phyloP scores from a whole-genome alignment of 2,797 vertebrate genomes.

The Varecia variegata region DNA sequence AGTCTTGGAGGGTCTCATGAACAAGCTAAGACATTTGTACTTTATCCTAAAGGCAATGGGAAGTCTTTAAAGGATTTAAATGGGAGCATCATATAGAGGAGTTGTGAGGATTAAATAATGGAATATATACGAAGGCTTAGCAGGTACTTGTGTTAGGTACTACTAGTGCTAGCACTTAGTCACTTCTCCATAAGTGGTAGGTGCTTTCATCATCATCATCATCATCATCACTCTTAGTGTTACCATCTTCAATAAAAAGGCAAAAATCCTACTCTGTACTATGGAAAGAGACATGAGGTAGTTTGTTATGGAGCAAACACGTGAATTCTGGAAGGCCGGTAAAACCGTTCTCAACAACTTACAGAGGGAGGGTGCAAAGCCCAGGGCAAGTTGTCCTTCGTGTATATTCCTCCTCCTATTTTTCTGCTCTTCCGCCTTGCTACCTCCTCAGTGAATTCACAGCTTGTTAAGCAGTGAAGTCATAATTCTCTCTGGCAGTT shows the following conservation, averaged over 20 bases:
- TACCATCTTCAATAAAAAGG: not conserved
- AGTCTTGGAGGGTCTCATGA: not conserved
- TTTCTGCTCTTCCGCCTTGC: not conserved
- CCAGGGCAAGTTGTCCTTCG: not conserved
- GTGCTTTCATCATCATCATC: not conserved
- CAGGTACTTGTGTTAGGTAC: not conserved
- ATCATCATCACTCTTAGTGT: not conserved
- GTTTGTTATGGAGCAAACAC: not conserved
- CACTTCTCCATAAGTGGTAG: not conserved
- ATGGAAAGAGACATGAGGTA: not conserved
- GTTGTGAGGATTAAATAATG: not conserved
- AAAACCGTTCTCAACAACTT: not conserved
- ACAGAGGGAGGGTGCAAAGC: not conserved
- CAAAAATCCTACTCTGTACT: not conserved
- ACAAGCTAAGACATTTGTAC: not conserved
- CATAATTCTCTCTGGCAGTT: slow-evolving; percentile 25
- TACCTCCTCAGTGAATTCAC: not conserved
- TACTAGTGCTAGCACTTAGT: not conserved
- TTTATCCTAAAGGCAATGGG: not conserved
- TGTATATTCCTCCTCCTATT: not conserved
- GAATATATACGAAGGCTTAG: not conserved
- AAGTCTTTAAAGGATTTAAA: not conserved
- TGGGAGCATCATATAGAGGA: not conserved
- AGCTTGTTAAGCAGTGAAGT: not conserved
- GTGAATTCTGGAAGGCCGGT: rapidly evolving